phyloP scores from a whole-genome alignment of 2,113 vertebrate genomes.

The Nycticorax nycticorax region DNA sequence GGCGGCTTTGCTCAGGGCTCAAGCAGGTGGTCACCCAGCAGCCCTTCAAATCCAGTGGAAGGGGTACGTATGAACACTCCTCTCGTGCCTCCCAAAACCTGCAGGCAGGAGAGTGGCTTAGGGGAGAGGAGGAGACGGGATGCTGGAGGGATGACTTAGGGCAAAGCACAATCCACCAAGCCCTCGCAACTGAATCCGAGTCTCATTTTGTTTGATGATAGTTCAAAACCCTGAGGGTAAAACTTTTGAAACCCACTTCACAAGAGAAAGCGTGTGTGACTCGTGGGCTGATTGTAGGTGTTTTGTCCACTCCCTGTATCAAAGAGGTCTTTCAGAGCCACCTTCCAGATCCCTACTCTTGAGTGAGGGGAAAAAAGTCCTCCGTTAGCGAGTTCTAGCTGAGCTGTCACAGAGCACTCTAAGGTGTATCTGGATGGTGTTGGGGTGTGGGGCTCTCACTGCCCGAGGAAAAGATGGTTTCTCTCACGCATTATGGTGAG shows the following conservation, averaged over 20 bases:
- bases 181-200: not conserved
- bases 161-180: not conserved
- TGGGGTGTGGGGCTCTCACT: not conserved
- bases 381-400: not conserved
- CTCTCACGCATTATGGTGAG: not conserved
- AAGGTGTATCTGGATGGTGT: not conserved
- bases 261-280: not conserved
- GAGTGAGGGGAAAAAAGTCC: not conserved
- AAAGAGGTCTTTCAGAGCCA: not conserved
- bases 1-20: not conserved
- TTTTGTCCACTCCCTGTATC: not conserved
- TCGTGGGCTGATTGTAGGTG: not conserved
- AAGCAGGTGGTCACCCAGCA: not conserved
- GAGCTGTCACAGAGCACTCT: not conserved
- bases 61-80: accelerated
- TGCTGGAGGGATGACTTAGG: not conserved
- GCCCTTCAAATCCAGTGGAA: not conserved
- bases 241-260: not conserved
- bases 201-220: not conserved
- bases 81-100: not conserved
- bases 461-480: not conserved
- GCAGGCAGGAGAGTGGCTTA: not conserved
- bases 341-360: not conserved
- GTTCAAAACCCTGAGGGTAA: not conserved
- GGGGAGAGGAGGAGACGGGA: not conserved